These are phyloP conservation scores for Heliconius himera DNA, from an alignment of 1,140 invertebrate species.

Conservation along the genomic window DNA sequence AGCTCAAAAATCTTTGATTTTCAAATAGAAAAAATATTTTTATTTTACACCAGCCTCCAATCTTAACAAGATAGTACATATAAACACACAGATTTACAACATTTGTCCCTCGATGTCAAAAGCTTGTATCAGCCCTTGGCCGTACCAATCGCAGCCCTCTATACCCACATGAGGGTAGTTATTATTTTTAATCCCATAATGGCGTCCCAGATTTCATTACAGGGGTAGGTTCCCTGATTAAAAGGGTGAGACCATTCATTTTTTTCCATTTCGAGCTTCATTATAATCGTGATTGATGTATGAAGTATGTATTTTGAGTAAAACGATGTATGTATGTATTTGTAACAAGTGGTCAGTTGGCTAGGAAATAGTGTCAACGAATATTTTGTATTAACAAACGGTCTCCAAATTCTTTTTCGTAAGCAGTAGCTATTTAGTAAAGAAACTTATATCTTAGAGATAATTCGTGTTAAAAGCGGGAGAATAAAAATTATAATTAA, in stretches of 20 bases:
- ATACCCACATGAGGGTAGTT: conserved; percentile 52
- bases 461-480: too few species aligned
- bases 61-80: not conserved
- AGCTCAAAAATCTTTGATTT: too few species aligned
- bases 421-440: too few species aligned
- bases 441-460: too few species aligned
- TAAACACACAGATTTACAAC: not conserved
- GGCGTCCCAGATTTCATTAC: conserved; percentile 77
- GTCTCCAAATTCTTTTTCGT: too few species aligned
- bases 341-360: not conserved
- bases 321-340: not conserved
- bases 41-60: too few species aligned
- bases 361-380: not conserved
- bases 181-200: conserved; percentile 80
- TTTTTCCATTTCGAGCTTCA: conserved; percentile 54
- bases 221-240: conserved; percentile 69
- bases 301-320: conserved; percentile 14
- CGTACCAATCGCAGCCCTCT: conserved; percentile 54
- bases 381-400: too few species aligned
- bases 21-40: too few species aligned
- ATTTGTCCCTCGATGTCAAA: conserved; percentile 57
- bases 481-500: too few species aligned
- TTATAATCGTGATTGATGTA: conserved; percentile 48
- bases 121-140: conserved; percentile 58
- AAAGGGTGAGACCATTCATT: conserved; percentile 64